phyloP scores from a whole-genome alignment of 2,797 vertebrate genomes.

The Pangasius sanitwongsei region DNA sequence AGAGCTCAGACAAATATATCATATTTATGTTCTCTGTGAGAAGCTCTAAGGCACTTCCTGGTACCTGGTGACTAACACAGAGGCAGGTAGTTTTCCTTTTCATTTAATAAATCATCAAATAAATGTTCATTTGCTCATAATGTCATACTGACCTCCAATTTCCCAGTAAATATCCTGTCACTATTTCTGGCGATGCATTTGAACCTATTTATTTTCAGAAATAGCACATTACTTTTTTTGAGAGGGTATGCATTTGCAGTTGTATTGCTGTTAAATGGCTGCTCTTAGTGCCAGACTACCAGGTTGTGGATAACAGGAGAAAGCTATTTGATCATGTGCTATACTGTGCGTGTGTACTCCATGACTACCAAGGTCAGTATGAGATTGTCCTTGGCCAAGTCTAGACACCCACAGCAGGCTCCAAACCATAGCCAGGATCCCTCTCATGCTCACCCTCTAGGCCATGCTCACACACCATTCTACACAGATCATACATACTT shows the following conservation, averaged over 20 bases:
- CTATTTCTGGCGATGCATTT: not conserved
- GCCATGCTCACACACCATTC: not conserved
- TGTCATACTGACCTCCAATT: not conserved
- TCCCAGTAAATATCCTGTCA: slow-evolving; percentile 24
- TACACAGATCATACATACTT: not conserved
- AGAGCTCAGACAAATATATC: not conserved
- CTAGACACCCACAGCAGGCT: slow-evolving; percentile 49
- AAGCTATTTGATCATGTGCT: slow-evolving; percentile 24
- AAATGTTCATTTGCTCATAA: not conserved
- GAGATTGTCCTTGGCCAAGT: slow-evolving; percentile 34
- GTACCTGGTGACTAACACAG: not conserved
- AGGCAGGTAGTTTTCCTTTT: not conserved
- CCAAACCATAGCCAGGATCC: slow-evolving; percentile 38
- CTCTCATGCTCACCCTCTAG: slow-evolving; percentile 3
- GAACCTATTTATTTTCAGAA: slow-evolving; percentile 5
- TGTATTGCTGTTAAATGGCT: not conserved
- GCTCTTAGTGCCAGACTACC: slow-evolving; percentile 14
- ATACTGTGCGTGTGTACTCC: slow-evolving; percentile 22
- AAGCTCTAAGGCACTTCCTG: not conserved
- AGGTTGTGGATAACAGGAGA: not conserved
- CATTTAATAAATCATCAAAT: slow-evolving; percentile 19
- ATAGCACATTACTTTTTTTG: not conserved
- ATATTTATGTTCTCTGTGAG: not conserved
- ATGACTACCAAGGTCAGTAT: slow-evolving; percentile 51
- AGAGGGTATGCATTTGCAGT: not conserved